Evolutionary conservation across 1,140 invertebrate genomes (phyloP), one percentile per base, ranked within the genome.

Genomic region (Bombus cullumanus): DNA sequence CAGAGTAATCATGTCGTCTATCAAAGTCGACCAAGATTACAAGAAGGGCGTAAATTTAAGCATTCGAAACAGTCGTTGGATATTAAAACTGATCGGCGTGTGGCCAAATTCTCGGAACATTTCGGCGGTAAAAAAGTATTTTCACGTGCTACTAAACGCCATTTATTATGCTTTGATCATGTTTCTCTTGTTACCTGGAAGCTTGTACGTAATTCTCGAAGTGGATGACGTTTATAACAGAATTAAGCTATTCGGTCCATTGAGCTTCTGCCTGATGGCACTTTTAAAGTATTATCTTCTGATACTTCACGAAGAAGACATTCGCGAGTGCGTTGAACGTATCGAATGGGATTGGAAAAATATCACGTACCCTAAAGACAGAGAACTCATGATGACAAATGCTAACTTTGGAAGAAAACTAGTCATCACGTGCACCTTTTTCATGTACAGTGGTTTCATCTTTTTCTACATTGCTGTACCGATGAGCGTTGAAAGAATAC

Each of bases 281-380:
- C 86, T 92, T 15, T 1, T 89, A 9, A 94, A 94, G 43, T 93
- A 93, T 41, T 81, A 71, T 9, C 89, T 81, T 15, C 62, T 94
- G 1, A 71, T 91, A 2, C 39, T 81, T 0, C 82, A 82, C n/a
- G 78, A 71, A 25, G 25, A 75, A 0, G 86, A 92, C 6, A 92
- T 94, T 64, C 83, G 81, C 1, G 71, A 68, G 10, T 93, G 93
- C 73, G 73, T 94, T 13, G 47, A 89, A 13, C 83, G 91, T 13
- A 74, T 93, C 9, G 90, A 90, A 25, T 31, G 85, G 37, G 92
- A 94, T 78, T 94, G 93, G 93, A 81, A 75, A 57, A 87, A 72
- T 13, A 72, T 90, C 9, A 59, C 6, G 0, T n/a, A 81, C 41
- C 2, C 12, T 1, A 25, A 83, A 6, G 84, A 88, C 10, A 41